A percentile compares a stretch with the other conserved stretches of the same genome.
These are phyloP conservation scores for Chiridota heheva DNA, from an alignment of 35 echinoderm and acorn worm species.

Conservation along the genomic window DNA sequence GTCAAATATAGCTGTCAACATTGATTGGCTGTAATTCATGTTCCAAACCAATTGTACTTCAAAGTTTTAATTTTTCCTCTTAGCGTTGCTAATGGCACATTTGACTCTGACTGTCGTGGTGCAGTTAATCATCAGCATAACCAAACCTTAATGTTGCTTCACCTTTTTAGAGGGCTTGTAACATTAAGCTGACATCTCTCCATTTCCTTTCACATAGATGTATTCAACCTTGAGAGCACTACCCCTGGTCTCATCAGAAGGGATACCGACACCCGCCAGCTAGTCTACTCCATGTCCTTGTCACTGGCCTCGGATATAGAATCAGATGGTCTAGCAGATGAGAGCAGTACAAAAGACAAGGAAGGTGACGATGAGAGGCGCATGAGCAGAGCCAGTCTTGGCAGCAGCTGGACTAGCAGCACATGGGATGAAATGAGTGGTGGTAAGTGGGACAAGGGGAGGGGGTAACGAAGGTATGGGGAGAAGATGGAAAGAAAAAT, in stretches of 20 bases:
- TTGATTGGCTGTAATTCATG: too few relatives aligned
- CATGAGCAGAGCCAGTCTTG: constrained; percentile 31
- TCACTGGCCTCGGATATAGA: constrained; percentile 48
- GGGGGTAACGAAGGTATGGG: too few relatives aligned
- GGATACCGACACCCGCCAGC: constrained; percentile 57
- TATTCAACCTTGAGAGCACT: constrained; percentile 76
- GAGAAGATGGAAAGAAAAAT: too few relatives aligned
- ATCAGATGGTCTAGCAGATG: constrained; percentile 23
- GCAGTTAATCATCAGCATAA: too few relatives aligned
- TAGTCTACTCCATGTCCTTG: constrained; percentile 55
- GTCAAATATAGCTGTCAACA: too few relatives aligned
- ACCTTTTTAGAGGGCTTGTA: too few relatives aligned
- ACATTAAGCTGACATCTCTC: too few relatives aligned
- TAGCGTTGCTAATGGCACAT: too few relatives aligned
- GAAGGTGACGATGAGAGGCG: constrained; percentile 21
- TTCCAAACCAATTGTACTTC: too few relatives aligned
- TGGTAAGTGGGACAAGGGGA: not conserved
- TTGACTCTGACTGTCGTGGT: too few relatives aligned
- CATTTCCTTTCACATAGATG: constrained; percentile 47
- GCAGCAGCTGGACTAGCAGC: constrained; percentile 13
- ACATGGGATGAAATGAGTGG: constrained; percentile 1
- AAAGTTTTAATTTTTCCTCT: too few relatives aligned
- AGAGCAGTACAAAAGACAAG: not conserved
- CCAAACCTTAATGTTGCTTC: too few relatives aligned
- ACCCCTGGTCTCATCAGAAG: constrained; percentile 82